Evolutionary conservation across 2,113 vertebrate species (phyloP).

Genomic region (Tupaia chinensis): DNA sequence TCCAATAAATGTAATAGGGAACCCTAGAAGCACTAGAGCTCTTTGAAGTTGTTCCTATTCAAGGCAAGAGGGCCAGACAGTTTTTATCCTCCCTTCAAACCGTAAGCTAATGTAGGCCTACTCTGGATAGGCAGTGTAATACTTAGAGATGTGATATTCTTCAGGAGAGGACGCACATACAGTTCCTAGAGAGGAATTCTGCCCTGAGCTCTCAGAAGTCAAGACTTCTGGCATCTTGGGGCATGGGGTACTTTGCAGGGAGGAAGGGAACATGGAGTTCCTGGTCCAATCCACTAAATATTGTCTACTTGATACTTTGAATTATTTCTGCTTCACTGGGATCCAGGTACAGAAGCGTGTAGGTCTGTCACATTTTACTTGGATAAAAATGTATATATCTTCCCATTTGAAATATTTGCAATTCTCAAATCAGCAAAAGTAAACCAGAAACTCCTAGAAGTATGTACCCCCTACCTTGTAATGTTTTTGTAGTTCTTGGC

Average conservation of each 20-base stretch:
- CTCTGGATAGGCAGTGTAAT: neutral
- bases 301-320: neutral
- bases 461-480: neutral
- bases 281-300: neutral
- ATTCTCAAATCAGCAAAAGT: conserved; percentile 43
- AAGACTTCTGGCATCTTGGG: neutral
- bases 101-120: neutral
- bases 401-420: conserved; percentile 1
- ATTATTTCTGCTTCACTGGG: neutral
- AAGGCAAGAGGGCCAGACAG: neutral
- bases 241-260: fast-evolving
- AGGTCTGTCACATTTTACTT: neutral
- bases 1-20: neutral
- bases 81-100: neutral
- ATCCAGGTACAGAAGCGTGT: neutral
- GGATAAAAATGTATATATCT: neutral
- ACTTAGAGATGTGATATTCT: neutral
- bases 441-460: neutral
- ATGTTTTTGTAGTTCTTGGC: neutral
- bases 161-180: fast-evolving
- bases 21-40: fast-evolving
- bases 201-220: neutral
- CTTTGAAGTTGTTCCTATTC: neutral
- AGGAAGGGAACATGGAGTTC: neutral
- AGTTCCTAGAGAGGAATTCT: neutral